Evolutionary conservation across 1,140 invertebrate species (phyloP), one percentile per base, ranked within the genome.

Genomic region (Drosophila nasuta): DNA sequence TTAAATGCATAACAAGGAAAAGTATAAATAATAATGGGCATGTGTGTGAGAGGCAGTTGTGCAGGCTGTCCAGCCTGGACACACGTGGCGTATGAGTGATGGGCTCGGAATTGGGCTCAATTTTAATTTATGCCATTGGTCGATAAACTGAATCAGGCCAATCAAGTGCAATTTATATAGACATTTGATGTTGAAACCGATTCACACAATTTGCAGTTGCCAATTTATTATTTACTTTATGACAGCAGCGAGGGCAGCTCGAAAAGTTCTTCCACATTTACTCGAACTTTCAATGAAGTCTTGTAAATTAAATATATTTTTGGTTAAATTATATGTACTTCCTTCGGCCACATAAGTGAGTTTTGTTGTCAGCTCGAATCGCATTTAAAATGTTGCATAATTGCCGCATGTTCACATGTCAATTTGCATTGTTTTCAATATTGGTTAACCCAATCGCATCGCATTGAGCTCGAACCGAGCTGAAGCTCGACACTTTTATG

Each of bases 91-190:
- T 82, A 86, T 86, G 79, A 76, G 76, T 71, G 79, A 77, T 87
- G 70, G 35, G 49, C 15, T 51, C 56, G 41, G 35, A 33, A 59
- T 72, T 48, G 62, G 15, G 62, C 59, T 62, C 54, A 62, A 71
- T 80, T 88, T 88, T 83, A 87, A 87, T 88, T 80, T 80, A 87
- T 88, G 85, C 83, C 83, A 88, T 88, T 83, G 80, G 69, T 69
- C 70, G 66, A 49, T 51, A 62, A 80, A 82, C 69, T 69, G 85
- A 83, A 88, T 83, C 83, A 74, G 80, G 81, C 77, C 83, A 89
- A 88, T 88, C 83, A 89, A 88, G 85, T 88, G 83, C 83, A 89
- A 88, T 83, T 88, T 89, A 88, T 89, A 88, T 88, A 88, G 83
- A 88, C 83, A 89, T 89, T 88, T 88, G 74, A 75, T 87, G 72